A percentile compares a stretch with the other conserved stretches of the same genome.
Conservation (phyloP, 1,140 invertebrate species). For the Meloidogyne floridensis region DNA sequence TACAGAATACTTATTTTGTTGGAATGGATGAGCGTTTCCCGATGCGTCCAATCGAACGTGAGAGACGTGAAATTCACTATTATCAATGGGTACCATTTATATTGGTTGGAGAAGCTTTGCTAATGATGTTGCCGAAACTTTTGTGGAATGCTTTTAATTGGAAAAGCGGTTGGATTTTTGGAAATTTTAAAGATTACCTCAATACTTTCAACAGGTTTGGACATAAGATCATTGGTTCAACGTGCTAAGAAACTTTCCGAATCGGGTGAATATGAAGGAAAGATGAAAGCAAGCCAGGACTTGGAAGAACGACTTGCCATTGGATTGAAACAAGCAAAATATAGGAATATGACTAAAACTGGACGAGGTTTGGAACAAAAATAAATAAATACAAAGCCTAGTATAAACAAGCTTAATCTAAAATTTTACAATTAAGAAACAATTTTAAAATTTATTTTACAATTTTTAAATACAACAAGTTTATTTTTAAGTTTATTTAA, state of each 20-base stretch:
- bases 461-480: no score
- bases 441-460: background rate
- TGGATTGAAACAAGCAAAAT: background rate
- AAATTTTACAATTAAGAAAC: background rate
- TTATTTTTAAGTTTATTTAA: no score
- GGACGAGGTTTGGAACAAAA: no score
- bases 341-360: background rate
- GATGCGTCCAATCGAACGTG: slow-evolving; percentile 16
- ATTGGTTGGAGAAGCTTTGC: slow-evolving; percentile 33
- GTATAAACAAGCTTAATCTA: no score
- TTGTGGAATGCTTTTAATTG: slow-evolving; percentile 47
- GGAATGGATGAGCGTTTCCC: slow-evolving; percentile 33
- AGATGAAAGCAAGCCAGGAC: background rate
- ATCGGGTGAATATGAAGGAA: slow-evolving; percentile 5
- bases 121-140: slow-evolving; percentile 40
- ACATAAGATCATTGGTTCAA: slow-evolving; percentile 22
- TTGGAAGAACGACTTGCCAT: background rate
- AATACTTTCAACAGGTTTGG: slow-evolving; percentile 18
- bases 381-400: no score
- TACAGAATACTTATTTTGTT: slow-evolving; percentile 45
- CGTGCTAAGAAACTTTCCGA: slow-evolving; percentile 3
- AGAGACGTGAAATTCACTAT: slow-evolving; percentile 40
- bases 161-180: slow-evolving; percentile 28
- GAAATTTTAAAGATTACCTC: background rate
- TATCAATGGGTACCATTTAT: slow-evolving; percentile 53